Conservation (phyloP, 1,140 invertebrate genomes). For the Drosophila sp. region DNA sequence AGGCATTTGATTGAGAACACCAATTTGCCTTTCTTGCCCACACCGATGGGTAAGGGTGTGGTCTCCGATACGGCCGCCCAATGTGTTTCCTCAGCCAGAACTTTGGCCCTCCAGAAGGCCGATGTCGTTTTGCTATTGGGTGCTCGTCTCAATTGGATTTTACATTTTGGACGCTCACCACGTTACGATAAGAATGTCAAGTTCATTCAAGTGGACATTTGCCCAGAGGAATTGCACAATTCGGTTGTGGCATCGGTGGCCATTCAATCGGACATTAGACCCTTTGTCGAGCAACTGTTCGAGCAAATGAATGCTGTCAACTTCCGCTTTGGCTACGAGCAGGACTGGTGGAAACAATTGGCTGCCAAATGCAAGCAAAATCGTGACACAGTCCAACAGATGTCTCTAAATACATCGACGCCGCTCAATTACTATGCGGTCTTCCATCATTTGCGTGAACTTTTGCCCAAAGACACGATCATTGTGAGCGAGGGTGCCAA, state of each 20-base stretch:
- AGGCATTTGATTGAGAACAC: conserved; percentile 88
- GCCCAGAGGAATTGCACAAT: conserved; percentile 95
- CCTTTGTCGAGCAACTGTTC: conserved; percentile 87
- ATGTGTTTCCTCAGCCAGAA: conserved; percentile 93
- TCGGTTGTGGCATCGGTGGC: conserved; percentile 90
- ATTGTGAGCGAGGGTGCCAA: conserved; percentile 99
- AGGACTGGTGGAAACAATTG: conserved; percentile 86
- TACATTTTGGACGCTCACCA: conserved; percentile 97
- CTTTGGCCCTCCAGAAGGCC: conserved; percentile 92
- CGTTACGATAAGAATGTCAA: conserved; percentile 92
- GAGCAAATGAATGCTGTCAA: conserved; percentile 85
- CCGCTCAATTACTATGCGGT: conserved; percentile 97
- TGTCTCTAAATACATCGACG: conserved; percentile 85
- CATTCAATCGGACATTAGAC: conserved; percentile 91
- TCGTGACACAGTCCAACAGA: conserved; percentile 85
- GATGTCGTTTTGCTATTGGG: conserved; percentile 95
- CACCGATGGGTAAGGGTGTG: conserved; percentile 98
- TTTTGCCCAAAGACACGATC: conserved; percentile 91
- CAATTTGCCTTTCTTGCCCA: conserved; percentile 94
- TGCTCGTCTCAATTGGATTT: conserved; percentile 97
- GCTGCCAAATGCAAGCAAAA: conserved; percentile 86
- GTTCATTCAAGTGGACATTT: conserved; percentile 96
- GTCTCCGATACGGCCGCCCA: conserved; percentile 90
- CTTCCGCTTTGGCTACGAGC: conserved; percentile 83
- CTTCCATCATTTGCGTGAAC: conserved; percentile 90